Base-by-base conservation (phyloP, 1,140 invertebrate species). In the Lineus longissimus region DNA sequence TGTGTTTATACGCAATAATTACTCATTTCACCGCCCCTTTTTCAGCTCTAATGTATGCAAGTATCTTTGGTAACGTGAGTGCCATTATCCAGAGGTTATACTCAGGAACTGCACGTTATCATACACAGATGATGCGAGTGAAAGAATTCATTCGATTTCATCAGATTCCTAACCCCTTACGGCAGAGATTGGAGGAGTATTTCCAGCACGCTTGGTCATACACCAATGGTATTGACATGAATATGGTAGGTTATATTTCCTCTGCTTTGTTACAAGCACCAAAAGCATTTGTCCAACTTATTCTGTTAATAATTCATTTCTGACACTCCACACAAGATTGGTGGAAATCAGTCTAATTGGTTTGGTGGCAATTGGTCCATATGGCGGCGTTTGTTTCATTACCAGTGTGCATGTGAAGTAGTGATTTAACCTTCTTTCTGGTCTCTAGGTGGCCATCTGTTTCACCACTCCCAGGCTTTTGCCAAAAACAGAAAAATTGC, bases 141-240 rank as follows among this genome's bases (percentile, higher is more conserved):
- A 87, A 95, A 70, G 96, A 98, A 81, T 99, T 99, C 80, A 98
- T 99, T 77, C 86, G 95, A 63, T 98, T 99, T 85, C 95, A 99
- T 84, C 95, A 99, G 86, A 95, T 98, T 79, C 95, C 97, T 0
- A 95, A 97, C 70, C 94, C 97, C 74, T 83, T 99, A 40, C 92
- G 97, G 70, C 96, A 98, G 84, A 85, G 95, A 70, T 83, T 99
- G 67, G 97, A 99, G 81, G 96, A 99, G 79, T 99, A 98, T 83
- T 98, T 99, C 79, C 96, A 99, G 82, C 96, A 98, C 81, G 96
- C 96, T 0, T 99, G 97, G 96, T 95, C 94, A 15, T 99, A 98
- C 81, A 98, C 96, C 15, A 98, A 99, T 81, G 97, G 97, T 43
- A 98, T 98, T 64, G 95, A 98, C 80, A 97, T 97, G 88, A 97